Conservation (phyloP, 2,888 invertebrate species). For the Salpingus planirostris region DNA sequence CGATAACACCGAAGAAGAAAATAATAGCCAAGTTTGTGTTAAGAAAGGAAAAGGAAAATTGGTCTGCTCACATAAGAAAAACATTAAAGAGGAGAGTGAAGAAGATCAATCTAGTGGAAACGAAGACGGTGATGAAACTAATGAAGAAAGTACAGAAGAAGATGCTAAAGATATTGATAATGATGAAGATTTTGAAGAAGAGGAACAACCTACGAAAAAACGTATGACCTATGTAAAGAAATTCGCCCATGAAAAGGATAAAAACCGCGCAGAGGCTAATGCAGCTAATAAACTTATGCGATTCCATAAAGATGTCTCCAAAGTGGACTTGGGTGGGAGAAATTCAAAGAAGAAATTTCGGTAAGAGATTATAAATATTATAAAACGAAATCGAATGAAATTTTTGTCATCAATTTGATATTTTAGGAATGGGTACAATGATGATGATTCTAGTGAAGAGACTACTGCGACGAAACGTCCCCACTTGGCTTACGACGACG, state of each 20-base stretch:
- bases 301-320: too few relatives aligned
- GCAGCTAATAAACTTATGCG: constrained; percentile 21
- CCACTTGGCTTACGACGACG: too few relatives aligned
- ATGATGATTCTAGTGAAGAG: constrained; percentile 27
- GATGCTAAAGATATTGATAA: constrained; percentile 9
- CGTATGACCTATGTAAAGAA: constrained; percentile 24
- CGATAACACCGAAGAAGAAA: constrained; percentile 8
- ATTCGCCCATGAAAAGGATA: constrained; percentile 30
- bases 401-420: not conserved
- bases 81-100: too few relatives aligned
- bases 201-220: constrained; percentile 14
- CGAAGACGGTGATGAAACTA: constrained; percentile 11
- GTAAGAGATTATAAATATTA: constrained; percentile 5
- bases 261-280: constrained; percentile 16
- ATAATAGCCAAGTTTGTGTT: too few relatives aligned
- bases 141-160: constrained; percentile 12
- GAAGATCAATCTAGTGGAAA: too few relatives aligned
- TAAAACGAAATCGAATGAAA: not conserved
- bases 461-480: too few relatives aligned
- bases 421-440: constrained; percentile 19
- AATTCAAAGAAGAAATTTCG: constrained; percentile 2
- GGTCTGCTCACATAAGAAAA: too few relatives aligned
- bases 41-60: too few relatives aligned
- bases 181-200: constrained; percentile 11
- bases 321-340: too few relatives aligned